Conservation (phyloP, 2,797 vertebrate genomes). For the Lacerta bilineata region DNA sequence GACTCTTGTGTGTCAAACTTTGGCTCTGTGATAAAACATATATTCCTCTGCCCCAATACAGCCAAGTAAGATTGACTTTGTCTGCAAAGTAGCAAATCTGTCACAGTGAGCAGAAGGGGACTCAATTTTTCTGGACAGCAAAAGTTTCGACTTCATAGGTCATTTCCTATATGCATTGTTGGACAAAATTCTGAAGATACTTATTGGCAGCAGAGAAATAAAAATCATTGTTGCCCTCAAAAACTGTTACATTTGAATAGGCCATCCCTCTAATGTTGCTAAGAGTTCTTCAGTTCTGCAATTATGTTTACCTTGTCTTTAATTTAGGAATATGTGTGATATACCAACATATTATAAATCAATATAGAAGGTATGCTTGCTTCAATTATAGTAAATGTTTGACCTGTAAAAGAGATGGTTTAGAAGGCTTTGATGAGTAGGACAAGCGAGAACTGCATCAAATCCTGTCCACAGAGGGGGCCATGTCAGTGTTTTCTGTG, state of each 20-base stretch:
- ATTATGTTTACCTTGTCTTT: neutral
- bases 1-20: slow-evolving; percentile 1
- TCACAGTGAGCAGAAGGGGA: neutral
- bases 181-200: neutral
- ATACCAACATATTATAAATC: neutral
- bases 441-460: neutral
- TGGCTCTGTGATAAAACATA: too few relatives aligned
- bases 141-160: neutral
- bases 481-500: too few relatives aligned
- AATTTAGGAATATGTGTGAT: neutral
- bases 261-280: neutral
- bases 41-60: neutral
- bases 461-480: neutral
- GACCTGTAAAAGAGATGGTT: neutral
- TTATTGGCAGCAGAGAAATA: neutral
- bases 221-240: neutral
- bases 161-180: neutral
- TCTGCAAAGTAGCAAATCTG: neutral
- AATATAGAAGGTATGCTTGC: neutral
- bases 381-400: neutral
- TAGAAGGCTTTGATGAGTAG: too few relatives aligned
- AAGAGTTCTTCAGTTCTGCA: neutral
- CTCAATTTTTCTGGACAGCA: slow-evolving; percentile 1
- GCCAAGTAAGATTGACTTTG: slow-evolving; percentile 1
- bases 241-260: neutral